These are phyloP conservation scores for Mamestra brassicae DNA, from an alignment of 2,888 invertebrate genomes.

Conservation along the genomic window DNA sequence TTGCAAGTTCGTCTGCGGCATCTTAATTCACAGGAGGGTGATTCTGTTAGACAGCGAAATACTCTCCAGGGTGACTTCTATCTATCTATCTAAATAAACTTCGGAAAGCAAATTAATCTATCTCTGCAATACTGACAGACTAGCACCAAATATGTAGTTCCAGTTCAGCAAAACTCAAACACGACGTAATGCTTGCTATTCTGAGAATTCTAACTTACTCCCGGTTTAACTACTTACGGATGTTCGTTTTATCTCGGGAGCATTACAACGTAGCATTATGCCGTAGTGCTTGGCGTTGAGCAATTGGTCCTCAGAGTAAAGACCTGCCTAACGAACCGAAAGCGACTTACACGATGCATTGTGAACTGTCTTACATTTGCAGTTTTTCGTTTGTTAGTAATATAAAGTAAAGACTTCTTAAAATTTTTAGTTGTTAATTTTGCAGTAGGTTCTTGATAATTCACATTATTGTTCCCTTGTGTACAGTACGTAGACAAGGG, in stretches of 20 bases:
- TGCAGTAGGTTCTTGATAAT: neutral
- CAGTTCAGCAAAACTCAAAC: conserved; percentile 7
- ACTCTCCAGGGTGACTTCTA: no score
- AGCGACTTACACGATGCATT: conserved; percentile 47
- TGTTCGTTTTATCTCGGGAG: conserved; percentile 34
- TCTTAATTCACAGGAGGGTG: no score
- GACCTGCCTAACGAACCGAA: conserved; percentile 53
- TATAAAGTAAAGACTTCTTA: no score
- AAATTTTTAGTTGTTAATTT: neutral
- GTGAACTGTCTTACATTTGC: conserved; percentile 36
- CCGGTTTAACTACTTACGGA: conserved; percentile 17
- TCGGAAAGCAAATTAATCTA: neutral
- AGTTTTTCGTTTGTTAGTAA: conserved; percentile 1
- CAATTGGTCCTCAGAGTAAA: conserved; percentile 66
- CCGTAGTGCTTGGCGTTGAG: conserved; percentile 14
- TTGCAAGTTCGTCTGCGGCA: no score
- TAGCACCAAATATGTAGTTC: neutral
- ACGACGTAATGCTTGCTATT: neutral
- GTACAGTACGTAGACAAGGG: no score
- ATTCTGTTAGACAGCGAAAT: no score
- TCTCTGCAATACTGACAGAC: neutral
- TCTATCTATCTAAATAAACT: no score
- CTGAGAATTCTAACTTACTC: neutral
- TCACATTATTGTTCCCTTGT: no score
- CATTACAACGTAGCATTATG: conserved; percentile 30